Evolutionary conservation across 2,113 vertebrate species (phyloP).

Genomic region (Carassius auratus): DNA sequence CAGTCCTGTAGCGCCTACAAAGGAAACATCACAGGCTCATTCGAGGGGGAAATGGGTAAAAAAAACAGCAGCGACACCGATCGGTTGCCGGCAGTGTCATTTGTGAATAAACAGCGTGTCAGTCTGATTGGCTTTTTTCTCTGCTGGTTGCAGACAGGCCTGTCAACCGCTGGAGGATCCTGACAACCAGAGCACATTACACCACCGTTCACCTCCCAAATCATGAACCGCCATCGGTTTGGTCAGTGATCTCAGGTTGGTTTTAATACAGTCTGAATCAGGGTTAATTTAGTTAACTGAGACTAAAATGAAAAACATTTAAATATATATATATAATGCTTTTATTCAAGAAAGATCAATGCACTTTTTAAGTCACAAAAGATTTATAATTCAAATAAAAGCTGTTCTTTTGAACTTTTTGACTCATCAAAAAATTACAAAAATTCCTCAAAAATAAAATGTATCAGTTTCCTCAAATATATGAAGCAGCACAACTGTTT

Average conservation of each 20-base stretch:
- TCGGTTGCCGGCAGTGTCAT: conserved; percentile 86
- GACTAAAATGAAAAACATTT: no score
- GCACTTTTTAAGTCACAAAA: no score
- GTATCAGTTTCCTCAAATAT: no score
- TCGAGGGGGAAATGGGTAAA: conserved; percentile 70
- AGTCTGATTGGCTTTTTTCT: conserved; percentile 91
- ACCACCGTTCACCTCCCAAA: conserved; percentile 37
- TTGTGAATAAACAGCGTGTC: conserved; percentile 96
- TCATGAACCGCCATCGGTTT: conserved; percentile 54
- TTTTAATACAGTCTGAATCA: not conserved
- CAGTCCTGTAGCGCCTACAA: conserved; percentile 79
- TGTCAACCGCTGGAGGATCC: conserved; percentile 86
- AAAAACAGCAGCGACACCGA: conserved; percentile 87
- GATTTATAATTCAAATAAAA: no score
- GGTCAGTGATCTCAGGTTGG: not conserved
- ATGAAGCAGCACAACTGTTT: no score
- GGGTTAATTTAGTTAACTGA: no score
- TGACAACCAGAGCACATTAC: conserved; percentile 83
- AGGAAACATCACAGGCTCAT: conserved; percentile 82
- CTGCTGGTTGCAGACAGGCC: conserved; percentile 87
- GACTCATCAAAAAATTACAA: no score
- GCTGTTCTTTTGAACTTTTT: no score
- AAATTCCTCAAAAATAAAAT: no score
- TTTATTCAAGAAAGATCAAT: no score
- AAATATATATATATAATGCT: no score